These are phyloP conservation scores for Oligia strigilis DNA, from an alignment of 2,888 invertebrate genomes.

Conservation along the genomic window DNA sequence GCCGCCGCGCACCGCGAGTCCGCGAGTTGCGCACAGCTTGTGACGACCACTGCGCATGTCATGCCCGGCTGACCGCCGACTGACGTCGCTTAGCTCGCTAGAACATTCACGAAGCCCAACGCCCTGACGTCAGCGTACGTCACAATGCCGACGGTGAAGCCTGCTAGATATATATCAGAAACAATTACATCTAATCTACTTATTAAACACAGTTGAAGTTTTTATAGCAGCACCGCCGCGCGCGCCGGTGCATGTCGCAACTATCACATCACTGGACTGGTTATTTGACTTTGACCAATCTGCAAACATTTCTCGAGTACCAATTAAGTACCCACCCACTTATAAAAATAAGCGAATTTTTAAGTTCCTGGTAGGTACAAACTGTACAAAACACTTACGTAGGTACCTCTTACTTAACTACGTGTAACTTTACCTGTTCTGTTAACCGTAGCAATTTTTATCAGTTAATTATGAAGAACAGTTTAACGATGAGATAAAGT, in stretches of 20 bases:
- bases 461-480: constrained; percentile 50
- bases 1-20: constrained; percentile 42
- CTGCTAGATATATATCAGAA: constrained; percentile 51
- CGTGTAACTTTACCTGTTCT: constrained; percentile 8
- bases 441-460: constrained; percentile 29
- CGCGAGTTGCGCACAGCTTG: constrained; percentile 58
- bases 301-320: constrained; percentile 21
- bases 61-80: constrained; percentile 61
- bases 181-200: constrained; percentile 56
- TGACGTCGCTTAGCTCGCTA: constrained; percentile 69
- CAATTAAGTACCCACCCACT: neutral
- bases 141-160: constrained; percentile 66
- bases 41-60: constrained; percentile 63
- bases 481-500: constrained; percentile 43
- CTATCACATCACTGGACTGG: constrained; percentile 10
- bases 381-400: no score
- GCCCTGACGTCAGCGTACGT: constrained; percentile 78
- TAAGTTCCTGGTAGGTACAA: neutral
- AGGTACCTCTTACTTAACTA: neutral
- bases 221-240: constrained; percentile 11
- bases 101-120: constrained; percentile 77
- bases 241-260: constrained; percentile 29
- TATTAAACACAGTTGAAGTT: constrained; percentile 45
- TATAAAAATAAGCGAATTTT: constrained; percentile 22
- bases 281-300: constrained; percentile 39